phyloP scores from a whole-genome alignment of 2,113 vertebrate species.

The Vireo altiloquus region DNA sequence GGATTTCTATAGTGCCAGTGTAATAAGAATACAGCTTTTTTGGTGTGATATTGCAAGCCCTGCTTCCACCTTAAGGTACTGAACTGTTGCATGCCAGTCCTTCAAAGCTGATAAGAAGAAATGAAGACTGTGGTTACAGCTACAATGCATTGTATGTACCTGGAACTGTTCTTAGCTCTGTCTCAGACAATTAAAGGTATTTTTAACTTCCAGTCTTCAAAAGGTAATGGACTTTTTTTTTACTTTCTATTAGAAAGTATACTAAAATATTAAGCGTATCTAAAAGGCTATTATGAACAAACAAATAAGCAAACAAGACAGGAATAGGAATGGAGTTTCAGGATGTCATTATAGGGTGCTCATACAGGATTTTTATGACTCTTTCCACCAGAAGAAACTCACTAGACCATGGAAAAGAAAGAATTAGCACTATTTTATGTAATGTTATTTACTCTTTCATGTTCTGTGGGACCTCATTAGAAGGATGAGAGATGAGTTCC shows the following conservation, averaged over 20 bases:
- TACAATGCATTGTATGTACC: background rate
- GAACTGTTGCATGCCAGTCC: background rate
- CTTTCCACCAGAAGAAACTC: background rate
- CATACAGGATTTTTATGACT: background rate
- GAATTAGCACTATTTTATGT: background rate
- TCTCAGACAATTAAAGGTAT: background rate
- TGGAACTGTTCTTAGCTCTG: background rate
- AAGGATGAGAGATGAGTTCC: background rate
- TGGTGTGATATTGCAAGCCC: background rate
- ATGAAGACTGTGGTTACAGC: background rate
- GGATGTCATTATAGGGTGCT: background rate
- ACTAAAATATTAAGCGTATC: background rate
- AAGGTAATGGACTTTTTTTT: background rate
- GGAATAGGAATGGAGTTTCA: background rate
- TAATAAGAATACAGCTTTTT: background rate
- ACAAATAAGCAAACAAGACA: background rate
- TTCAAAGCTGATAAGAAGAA: slow-evolving; percentile 3
- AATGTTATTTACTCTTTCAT: background rate
- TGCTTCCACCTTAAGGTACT: background rate
- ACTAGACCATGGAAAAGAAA: background rate
- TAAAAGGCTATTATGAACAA: background rate
- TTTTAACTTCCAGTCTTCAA: background rate
- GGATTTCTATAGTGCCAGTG: background rate
- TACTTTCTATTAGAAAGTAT: background rate
- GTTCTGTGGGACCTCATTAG: background rate